phyloP scores from a whole-genome alignment of 2,113 vertebrate genomes.

The Anarhynchus alexandrinus region DNA sequence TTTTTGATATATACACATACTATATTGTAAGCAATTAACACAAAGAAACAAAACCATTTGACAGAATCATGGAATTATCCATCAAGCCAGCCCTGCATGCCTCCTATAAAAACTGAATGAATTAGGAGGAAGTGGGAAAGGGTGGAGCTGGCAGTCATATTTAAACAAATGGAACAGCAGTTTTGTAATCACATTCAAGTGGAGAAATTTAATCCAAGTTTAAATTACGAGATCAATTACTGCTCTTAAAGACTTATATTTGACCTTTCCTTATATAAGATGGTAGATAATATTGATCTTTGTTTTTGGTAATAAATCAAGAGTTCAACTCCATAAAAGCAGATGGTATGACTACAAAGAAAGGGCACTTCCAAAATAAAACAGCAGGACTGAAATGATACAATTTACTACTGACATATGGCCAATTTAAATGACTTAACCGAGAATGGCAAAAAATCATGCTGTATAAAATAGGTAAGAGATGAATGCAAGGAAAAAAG shows the following conservation, averaged over 20 bases:
- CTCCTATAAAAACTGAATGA: slow-evolving; percentile 2
- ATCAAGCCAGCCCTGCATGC: not conserved
- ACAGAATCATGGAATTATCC: not conserved
- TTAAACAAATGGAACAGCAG: not conserved
- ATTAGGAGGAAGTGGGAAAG: not conserved
- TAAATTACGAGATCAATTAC: not conserved
- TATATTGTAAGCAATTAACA: not conserved
- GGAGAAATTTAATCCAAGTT: not conserved
- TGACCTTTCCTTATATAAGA: not conserved
- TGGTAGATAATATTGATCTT: not conserved
- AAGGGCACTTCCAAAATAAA: not conserved
- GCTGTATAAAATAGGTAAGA: not conserved
- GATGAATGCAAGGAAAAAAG: not conserved
- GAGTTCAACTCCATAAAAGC: not conserved
- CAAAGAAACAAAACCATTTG: not conserved
- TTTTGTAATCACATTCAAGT: not conserved
- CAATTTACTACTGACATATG: not conserved
- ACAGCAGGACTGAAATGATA: not conserved
- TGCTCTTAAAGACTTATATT: not conserved
- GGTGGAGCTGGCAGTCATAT: not conserved
- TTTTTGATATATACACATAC: not conserved
- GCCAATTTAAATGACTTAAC: not conserved
- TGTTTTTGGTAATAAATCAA: not conserved
- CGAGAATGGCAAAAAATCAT: not conserved
- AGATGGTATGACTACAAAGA: not conserved